Evolutionary conservation across 2,113 vertebrate species (phyloP).

Genomic region (Polypterus senegalus): DNA sequence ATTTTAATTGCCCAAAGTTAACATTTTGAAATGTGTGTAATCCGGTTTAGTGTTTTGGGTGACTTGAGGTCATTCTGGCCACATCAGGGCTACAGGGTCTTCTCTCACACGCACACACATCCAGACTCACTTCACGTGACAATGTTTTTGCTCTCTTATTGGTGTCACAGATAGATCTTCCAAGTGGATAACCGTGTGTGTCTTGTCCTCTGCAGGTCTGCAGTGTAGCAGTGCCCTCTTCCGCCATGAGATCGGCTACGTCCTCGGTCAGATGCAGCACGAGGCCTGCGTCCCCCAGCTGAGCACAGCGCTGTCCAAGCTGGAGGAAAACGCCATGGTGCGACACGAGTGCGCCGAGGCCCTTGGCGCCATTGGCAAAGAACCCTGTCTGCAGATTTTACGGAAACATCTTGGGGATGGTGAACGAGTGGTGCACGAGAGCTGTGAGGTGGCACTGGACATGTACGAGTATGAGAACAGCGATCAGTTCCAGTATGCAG

Average conservation of each 20-base stretch:
- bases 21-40: too few species aligned
- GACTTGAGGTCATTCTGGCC: too few species aligned
- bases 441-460: slow-evolving; percentile 86
- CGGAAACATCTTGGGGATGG: slow-evolving; percentile 42
- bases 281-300: slow-evolving; percentile 66
- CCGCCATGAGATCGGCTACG: slow-evolving; percentile 84
- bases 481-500: slow-evolving; percentile 74
- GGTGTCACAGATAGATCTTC: background rate
- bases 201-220: slow-evolving; percentile 49
- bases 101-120: background rate
- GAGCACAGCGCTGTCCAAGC: slow-evolving; percentile 34
- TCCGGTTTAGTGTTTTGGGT: too few species aligned
- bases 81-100: too few species aligned
- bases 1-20: too few species aligned
- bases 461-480: slow-evolving; percentile 70
- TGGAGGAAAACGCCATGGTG: slow-evolving; percentile 75
- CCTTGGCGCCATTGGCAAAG: slow-evolving; percentile 75
- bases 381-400: slow-evolving; percentile 62
- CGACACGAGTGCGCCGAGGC: slow-evolving; percentile 89
- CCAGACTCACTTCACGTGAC: too few species aligned
- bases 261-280: slow-evolving; percentile 84
- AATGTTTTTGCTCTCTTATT: background rate
- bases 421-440: slow-evolving; percentile 84
- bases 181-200: too few species aligned
- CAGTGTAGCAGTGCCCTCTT: slow-evolving; percentile 68